Evolutionary conservation across 2,113 vertebrate genomes (phyloP), one percentile per base, ranked within the genome.

Genomic region (Acrocephalus arundinaceus): DNA sequence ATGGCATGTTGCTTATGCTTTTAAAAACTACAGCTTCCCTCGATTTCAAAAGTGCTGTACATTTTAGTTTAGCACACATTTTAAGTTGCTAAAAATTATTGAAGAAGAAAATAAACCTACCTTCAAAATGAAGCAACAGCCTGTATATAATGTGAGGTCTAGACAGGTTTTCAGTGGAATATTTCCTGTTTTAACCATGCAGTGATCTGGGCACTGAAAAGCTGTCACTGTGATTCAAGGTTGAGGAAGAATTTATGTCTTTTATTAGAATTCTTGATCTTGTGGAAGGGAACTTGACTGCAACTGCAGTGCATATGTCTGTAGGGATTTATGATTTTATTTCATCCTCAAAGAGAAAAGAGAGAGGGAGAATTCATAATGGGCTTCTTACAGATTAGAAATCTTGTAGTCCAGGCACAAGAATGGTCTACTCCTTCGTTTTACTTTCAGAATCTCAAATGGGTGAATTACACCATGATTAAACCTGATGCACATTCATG

Each of bases 31-130:
- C 76, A 94, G 30, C 92, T 92, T 93, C 95, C 93, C 95, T 97
- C 78, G 73, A 72, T 94, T 95, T 87, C 49, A 65, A 62, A 97
- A 96, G 84, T 93, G 61, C 89, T 93, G 45, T 61, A 82, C 67
- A 37, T 94, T 96, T 96, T 91, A 93, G 73, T 95, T 94, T 4
- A 67, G 82, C 88, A 90, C 93, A 6, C 7, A 92, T 97, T 94
- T 92, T 57, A 92, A 90, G 58, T 88, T 97, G 91, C 80, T 96
- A 92, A 96, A 83, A 97, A 94, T 65, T 96, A 94, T 43, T 93
- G 90, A 94, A 90, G 87, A 91, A 89, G 84, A 74, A 93, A 97
- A 91, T 91, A 97, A 97, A 93, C 61, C 77, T 96, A 58, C 67
- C 78, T 94, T 87, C 80, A 94, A 79, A 97, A 88, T 82, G 93